Conservation (phyloP, 2,888 invertebrate genomes). For the Thereva unica region DNA sequence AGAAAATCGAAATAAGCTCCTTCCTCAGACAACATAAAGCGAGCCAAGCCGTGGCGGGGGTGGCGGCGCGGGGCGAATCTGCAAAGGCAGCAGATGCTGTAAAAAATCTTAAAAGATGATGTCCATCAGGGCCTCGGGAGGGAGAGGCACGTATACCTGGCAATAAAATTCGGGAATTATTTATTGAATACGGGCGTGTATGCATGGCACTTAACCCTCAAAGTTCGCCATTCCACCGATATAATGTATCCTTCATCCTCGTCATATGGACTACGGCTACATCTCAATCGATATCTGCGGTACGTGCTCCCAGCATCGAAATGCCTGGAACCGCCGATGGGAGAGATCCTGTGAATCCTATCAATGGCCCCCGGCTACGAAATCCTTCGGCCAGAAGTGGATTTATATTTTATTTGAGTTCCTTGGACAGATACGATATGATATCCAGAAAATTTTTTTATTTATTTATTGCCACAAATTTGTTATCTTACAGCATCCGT, state of each 20-base stretch:
- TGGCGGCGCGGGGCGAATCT: no score
- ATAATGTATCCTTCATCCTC: conserved; percentile 33
- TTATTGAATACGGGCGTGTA: conserved; percentile 37
- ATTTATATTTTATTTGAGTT: conserved; percentile 42
- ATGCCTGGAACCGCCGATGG: conserved; percentile 5
- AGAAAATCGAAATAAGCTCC: no score
- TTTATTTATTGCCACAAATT: conserved; percentile 43
- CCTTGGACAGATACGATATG: conserved; percentile 41
- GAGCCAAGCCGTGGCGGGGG: background rate
- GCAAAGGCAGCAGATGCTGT: background rate
- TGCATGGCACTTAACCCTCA: conserved; percentile 38
- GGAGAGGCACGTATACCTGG: conserved; percentile 22
- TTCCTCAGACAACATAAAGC: no score
- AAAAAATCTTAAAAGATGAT: conserved; percentile 31
- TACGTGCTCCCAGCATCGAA: conserved; percentile 7
- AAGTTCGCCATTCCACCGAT: conserved; percentile 15
- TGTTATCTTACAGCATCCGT: conserved; percentile 28
- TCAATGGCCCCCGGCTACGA: conserved; percentile 13
- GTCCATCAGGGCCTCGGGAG: background rate
- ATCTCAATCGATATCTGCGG: conserved; percentile 22
- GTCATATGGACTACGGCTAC: conserved; percentile 27
- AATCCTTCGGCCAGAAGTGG: conserved; percentile 13
- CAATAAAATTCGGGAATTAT: conserved; percentile 42
- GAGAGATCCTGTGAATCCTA: background rate
- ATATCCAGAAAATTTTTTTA: conserved; percentile 41